Percentiles rank a stretch among this genome's conserved stretches.
Evolutionary conservation across 1,140 invertebrate species (phyloP).

Genomic region (Nixonia krombeini): DNA sequence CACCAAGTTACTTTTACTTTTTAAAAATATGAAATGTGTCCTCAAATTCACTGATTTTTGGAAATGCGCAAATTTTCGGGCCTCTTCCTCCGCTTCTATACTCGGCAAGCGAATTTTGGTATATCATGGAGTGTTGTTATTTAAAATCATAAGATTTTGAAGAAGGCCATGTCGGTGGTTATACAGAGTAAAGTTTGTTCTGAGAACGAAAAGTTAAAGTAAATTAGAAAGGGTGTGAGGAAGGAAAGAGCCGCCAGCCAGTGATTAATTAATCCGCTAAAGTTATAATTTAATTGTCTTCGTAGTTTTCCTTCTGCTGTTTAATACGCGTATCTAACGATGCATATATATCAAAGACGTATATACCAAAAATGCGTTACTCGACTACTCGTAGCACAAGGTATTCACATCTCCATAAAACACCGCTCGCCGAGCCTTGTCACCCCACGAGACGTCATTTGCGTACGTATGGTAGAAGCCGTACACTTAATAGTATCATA

Average conservation of each 20-base stretch:
- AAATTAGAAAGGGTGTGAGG: constrained; percentile 3
- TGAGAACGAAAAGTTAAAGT: constrained; percentile 4
- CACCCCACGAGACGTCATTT: background rate
- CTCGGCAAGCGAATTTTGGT: too few species aligned
- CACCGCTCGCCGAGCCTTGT: too few species aligned
- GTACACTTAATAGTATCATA: constrained; percentile 32
- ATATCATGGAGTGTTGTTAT: constrained; percentile 13
- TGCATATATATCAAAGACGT: background rate
- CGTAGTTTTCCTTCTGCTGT: constrained; percentile 15
- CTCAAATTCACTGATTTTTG: too few species aligned
- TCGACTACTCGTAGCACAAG: too few species aligned
- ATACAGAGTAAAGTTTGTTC: constrained; percentile 31
- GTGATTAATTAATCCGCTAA: constrained; percentile 60
- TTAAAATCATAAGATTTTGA: constrained; percentile 7
- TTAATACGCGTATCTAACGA: constrained; percentile 1
- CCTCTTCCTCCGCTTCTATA: too few species aligned
- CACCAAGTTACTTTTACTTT: too few species aligned
- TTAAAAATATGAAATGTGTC: too few species aligned
- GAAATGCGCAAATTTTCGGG: background rate
- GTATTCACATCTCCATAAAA: too few species aligned
- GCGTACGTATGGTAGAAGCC: constrained; percentile 21
- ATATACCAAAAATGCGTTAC: too few species aligned
- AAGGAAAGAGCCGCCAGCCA: constrained; percentile 20
- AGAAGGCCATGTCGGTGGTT: constrained; percentile 1
- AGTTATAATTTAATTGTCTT: constrained; percentile 58